Percentiles rank a stretch among this genome's conserved stretches.
These are phyloP conservation scores for Hozukius guyotensis DNA, from an alignment of 2,797 vertebrate genomes.

Conservation along the genomic window DNA sequence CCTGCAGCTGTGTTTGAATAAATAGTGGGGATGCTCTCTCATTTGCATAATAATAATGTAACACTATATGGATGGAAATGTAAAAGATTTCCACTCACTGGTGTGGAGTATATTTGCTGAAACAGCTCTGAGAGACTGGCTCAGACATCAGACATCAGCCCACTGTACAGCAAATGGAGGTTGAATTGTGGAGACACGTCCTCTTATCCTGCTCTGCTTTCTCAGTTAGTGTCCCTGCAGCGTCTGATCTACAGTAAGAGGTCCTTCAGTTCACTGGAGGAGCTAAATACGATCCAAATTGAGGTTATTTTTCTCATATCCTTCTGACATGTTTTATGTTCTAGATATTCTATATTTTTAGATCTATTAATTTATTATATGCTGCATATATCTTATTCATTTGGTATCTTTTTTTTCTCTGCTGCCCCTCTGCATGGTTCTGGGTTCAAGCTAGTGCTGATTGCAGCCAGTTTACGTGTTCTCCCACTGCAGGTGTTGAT, in stretches of 20 bases:
- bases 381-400: background rate
- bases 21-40: constrained; percentile 3
- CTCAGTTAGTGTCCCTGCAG: constrained; percentile 11
- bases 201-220: constrained; percentile 15
- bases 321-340: constrained; percentile 1
- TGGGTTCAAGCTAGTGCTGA: background rate
- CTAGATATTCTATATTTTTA: background rate
- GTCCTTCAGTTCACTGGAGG: background rate
- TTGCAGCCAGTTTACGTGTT: background rate
- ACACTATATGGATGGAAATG: background rate
- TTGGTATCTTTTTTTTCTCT: background rate
- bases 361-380: background rate
- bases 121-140: background rate
- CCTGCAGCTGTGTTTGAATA: background rate
- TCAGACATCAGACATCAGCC: constrained; percentile 11
- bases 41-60: constrained; percentile 30
- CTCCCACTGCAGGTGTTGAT: background rate
- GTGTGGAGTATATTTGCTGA: constrained; percentile 1
- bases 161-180: constrained; percentile 34
- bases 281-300: background rate
- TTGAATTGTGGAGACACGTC: constrained; percentile 30
- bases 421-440: background rate
- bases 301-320: background rate
- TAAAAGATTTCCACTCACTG: background rate
- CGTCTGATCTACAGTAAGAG: constrained; percentile 2